Evolutionary conservation across 2,113 vertebrate species (phyloP), one percentile per base, ranked within the genome.

Genomic region (Periophthalmodon schlosseri): DNA sequence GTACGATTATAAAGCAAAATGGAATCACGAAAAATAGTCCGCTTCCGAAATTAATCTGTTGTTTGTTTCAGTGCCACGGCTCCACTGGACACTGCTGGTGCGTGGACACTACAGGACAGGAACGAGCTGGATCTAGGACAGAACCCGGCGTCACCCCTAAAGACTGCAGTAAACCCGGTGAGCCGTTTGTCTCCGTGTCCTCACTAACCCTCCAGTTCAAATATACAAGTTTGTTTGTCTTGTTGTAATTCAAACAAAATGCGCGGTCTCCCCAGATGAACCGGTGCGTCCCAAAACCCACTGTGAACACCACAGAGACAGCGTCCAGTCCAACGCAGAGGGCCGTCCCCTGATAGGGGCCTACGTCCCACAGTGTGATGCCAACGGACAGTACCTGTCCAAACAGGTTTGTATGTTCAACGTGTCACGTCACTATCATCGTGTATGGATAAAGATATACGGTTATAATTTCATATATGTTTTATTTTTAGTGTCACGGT

Each of bases 71-170:
- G 91, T 96, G 96, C 68, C 94, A 95, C 0, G 1, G 89, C 11
- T 91, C 93, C 72, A 93, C 91, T 0, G 95, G 95, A 49, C 66
- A 95, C 69, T 96, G 96, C 80, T 97, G 96, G 95, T 97, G 96
- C 0, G 95, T 98, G 82, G 91, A 95, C 1, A 57, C 6, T 0
- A 70, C 80, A 0, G 95, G 96, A n/a, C 89, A 91, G 52, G 95
- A 96, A 87, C 88, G 94, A 47, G 68, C 91, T 0, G 95, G 95
- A n/a, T 96, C 94, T 0, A 90, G 91, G 36, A 95, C 91, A 0
- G 79, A 87, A 0, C 93, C 95, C 0, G 94, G 95, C 56, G 80
- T 82, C 7, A 60, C 87, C 0, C 85, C 74, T 0, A 88, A 77
- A 0, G 87, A 81, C 79, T 96, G 95, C 0, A 63, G 91, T 46